Evolutionary conservation across 2,888 invertebrate genomes (phyloP), one percentile per base, ranked within the genome.

Genomic region (Phrixothrix hirtus): DNA sequence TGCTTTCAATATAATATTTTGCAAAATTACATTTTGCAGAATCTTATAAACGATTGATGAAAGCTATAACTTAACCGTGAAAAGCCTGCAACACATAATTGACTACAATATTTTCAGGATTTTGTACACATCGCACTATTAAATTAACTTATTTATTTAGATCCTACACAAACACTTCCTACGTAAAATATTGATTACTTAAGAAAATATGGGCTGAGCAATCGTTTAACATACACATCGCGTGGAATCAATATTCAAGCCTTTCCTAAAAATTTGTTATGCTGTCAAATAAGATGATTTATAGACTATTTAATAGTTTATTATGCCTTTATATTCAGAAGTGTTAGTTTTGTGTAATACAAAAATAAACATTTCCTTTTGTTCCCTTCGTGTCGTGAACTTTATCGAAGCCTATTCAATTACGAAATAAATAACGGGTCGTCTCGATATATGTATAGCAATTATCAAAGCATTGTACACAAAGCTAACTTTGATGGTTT

Each of bases 211-310:
- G 21, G 7, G 4, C 21, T 5, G 3, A 7, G 21, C 4, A 32
- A 26, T n/a, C n/a, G 29, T 35, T 44, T 37, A 36, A 21, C 11
- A 29, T 16, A 35, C 29, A 63, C 55, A 60, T 61, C 56, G 54
- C n/a, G 61, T 55, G 51, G 47, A 61, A 55, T 64, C 60, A 58
- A 65, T 67, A 67, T 66, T 66, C 62, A 64, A 68, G 65, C 61
- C 62, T 65, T 69, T 69, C 66, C 62, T 60, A 56, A 53, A 57
- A 60, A 73, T 73, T 73, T 64, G 72, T 62, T 65, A 60, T 68
- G 72, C 71, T 71, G 73, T 73, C 74, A 64, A 49, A 61, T 42
- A 55, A 60, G 64, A 71, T 73, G 74, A 74, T 74, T 74, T 71
- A 74, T 74, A 61, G 68, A 66, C 66, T 63, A 56, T 64, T 68